Evolutionary conservation across 37 sponge, comb jelly and placozoan genomes (phyloP).

Genomic region (Petrosia ficiformis): DNA sequence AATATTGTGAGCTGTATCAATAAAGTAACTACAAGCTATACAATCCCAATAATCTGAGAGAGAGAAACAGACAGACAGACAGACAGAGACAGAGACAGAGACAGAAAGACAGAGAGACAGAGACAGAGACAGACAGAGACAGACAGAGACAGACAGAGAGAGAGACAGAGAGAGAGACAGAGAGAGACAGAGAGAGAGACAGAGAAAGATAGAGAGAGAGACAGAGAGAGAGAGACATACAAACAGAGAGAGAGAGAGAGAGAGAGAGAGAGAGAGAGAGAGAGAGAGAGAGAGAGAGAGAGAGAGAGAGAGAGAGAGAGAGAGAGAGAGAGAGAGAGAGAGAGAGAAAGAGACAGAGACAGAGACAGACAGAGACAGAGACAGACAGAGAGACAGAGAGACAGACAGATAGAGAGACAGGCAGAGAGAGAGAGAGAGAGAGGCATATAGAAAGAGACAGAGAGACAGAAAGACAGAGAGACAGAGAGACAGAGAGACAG

Average conservation of each 20-base stretch:
- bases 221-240: too few relatives aligned
- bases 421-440: too few relatives aligned
- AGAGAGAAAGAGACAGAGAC: background rate
- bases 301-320: constrained; percentile 20
- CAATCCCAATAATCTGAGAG: constrained; percentile 72
- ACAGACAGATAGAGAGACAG: too few relatives aligned
- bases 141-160: constrained; percentile 11
- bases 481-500: too few relatives aligned
- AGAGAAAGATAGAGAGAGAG: too few relatives aligned
- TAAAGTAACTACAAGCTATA: constrained; percentile 76
- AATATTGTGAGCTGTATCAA: constrained; percentile 96
- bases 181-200: background rate
- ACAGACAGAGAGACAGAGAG: too few relatives aligned
- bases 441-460: too few relatives aligned
- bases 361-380: too few relatives aligned
- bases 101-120: constrained; percentile 1
- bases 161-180: background rate
- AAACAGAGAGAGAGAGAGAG: too few relatives aligned
- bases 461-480: too few relatives aligned
- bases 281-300: constrained; percentile 18
- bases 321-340: background rate
- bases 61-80: too few relatives aligned
- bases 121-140: constrained; percentile 19
- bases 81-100: constrained; percentile 19
- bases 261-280: constrained; percentile 8